phyloP scores from a whole-genome alignment of 2,797 vertebrate species.

The Cetoscarus ocellatus region DNA sequence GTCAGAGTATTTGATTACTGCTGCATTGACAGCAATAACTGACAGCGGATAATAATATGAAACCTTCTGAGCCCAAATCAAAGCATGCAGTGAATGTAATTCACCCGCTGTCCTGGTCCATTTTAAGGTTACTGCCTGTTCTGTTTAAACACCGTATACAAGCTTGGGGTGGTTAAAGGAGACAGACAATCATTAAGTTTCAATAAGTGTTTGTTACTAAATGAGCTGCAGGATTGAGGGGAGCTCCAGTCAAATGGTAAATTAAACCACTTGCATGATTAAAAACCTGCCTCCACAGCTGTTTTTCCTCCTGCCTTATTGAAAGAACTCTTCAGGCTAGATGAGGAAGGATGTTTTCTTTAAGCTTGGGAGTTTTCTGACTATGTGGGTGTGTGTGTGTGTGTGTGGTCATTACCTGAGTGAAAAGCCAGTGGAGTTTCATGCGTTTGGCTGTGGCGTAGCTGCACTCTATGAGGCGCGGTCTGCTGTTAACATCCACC shows the following conservation, averaged over 20 bases:
- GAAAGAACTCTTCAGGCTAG: neutral
- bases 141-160: constrained; percentile 29
- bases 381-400: neutral
- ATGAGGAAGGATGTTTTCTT: neutral
- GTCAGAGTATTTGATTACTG: constrained; percentile 29
- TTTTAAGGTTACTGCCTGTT: constrained; percentile 37
- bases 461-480: constrained; percentile 96
- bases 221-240: constrained; percentile 35
- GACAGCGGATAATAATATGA: constrained; percentile 18
- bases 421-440: constrained; percentile 98
- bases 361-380: neutral
- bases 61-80: constrained; percentile 35
- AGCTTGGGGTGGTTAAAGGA: constrained; percentile 33
- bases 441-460: constrained; percentile 96
- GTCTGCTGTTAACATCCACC: constrained; percentile 95
- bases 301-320: neutral
- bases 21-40: constrained; percentile 18
- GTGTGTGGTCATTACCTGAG: constrained; percentile 87
- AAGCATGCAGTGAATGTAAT: constrained; percentile 46
- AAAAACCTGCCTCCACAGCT: constrained; percentile 19
- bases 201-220: constrained; percentile 39
- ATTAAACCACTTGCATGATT: constrained; percentile 32
- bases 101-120: constrained; percentile 26
- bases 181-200: constrained; percentile 50
- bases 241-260: constrained; percentile 29